Evolutionary conservation across 2,797 vertebrate genomes (phyloP).

Genomic region (Cottoperca gobio): DNA sequence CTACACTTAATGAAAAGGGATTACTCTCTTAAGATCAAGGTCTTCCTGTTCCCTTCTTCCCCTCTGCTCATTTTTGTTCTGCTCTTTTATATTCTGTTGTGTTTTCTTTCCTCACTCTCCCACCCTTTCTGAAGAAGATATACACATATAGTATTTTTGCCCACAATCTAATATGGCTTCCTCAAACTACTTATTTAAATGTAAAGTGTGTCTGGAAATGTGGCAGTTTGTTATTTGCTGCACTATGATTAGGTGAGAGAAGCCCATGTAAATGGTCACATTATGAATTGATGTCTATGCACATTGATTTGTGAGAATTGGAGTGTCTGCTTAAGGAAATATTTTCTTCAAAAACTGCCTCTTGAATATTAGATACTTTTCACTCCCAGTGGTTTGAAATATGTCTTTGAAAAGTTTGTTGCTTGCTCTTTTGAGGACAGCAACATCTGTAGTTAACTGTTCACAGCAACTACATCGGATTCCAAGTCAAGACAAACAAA

Average conservation of each 20-base stretch:
- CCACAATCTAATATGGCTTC: constrained; percentile 16
- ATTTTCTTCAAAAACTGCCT: neutral
- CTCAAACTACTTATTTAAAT: constrained; percentile 9
- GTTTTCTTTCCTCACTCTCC: constrained; percentile 13
- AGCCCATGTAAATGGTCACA: neutral
- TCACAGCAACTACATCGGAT: neutral
- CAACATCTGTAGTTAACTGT: neutral
- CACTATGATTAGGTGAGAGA: neutral
- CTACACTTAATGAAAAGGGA: constrained; percentile 82
- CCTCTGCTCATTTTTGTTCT: constrained; percentile 22
- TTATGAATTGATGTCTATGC: neutral
- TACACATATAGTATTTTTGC: constrained; percentile 14
- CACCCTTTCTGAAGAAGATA: neutral
- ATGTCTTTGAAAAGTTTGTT: neutral
- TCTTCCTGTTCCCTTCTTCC: constrained; percentile 50
- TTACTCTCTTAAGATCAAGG: constrained; percentile 83
- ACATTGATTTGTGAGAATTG: constrained; percentile 11
- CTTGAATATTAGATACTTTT: neutral
- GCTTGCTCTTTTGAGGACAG: neutral
- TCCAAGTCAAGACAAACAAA: neutral
- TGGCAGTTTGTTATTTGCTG: neutral
- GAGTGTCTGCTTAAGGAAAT: constrained; percentile 4
- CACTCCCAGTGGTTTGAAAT: neutral
- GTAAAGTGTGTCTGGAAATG: neutral
- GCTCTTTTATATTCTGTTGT: constrained; percentile 49